Conservation (phyloP, 2,797 vertebrate genomes). For the Peromyscus nudipes region DNA sequence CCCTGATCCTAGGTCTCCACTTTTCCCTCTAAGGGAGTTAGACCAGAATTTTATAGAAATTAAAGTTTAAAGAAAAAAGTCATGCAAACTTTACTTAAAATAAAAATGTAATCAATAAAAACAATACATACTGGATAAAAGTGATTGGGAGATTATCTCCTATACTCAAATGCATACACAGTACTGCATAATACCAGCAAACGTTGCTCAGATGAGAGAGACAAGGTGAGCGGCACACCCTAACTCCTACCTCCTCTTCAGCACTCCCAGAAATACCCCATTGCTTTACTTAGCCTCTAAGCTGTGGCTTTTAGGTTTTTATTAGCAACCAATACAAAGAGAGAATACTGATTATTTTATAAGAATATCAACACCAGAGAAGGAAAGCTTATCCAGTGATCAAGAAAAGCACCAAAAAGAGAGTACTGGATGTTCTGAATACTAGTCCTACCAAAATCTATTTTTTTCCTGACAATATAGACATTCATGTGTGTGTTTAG, state of each 20-base stretch:
- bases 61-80: background rate
- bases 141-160: background rate
- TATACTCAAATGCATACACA: background rate
- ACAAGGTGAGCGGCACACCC: background rate
- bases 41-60: background rate
- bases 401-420: background rate
- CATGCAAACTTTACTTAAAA: background rate
- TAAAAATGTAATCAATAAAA: constrained; percentile 1
- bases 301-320: background rate
- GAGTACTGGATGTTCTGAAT: background rate
- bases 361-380: background rate
- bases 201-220: background rate
- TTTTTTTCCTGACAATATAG: background rate
- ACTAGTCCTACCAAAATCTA: background rate
- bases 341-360: background rate
- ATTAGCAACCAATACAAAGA: background rate
- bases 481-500: background rate
- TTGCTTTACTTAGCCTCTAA: background rate
- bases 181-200: background rate
- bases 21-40: background rate
- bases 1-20: background rate
- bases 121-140: background rate
- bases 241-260: background rate
- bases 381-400: background rate
- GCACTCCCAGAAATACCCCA: no score